Percentiles rank a stretch among this genome's conserved stretches.
These are phyloP conservation scores for Aphis gossypii DNA, from an alignment of 1,140 invertebrate species.

Conservation along the genomic window DNA sequence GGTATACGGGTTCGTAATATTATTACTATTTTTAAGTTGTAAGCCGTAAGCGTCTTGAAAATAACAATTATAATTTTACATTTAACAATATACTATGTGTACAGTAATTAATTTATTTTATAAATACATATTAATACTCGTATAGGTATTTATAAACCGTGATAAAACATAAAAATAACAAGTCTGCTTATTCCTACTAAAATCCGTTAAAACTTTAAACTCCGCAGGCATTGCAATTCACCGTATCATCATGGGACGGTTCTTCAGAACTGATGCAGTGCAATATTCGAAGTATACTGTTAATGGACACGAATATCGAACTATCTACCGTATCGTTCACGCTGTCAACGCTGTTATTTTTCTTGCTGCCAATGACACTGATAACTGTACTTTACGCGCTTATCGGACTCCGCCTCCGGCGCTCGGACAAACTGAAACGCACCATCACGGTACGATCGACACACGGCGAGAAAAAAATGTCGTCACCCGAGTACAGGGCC, in stretches of 20 bases:
- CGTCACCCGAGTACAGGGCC: conserved; percentile 52
- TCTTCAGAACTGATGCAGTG: conserved; percentile 15
- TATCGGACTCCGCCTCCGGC: conserved; percentile 78
- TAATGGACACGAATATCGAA: conserved; percentile 9
- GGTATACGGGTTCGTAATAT: too few species aligned
- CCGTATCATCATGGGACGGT: not conserved
- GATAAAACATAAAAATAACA: not conserved
- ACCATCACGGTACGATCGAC: conserved; percentile 58
- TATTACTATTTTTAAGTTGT: too few species aligned
- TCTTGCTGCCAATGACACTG: conserved; percentile 84
- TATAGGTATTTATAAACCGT: too few species aligned
- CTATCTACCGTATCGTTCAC: conserved; percentile 76
- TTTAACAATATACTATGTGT: too few species aligned
- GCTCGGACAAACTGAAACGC: conserved; percentile 68
- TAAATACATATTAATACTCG: too few species aligned
- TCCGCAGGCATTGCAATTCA: conserved; percentile 45
- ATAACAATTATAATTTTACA: too few species aligned
- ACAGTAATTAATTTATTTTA: too few species aligned
- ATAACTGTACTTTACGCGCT: conserved; percentile 84
- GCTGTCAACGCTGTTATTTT: conserved; percentile 85
- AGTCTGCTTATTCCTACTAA: not conserved
- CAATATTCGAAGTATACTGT: not conserved
- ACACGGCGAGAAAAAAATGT: conserved; percentile 54
- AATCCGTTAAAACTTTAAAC: not conserved
- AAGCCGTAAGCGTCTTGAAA: too few species aligned